Evolutionary conservation across 2,888 invertebrate species (phyloP).

Genomic region (Nezara viridula): DNA sequence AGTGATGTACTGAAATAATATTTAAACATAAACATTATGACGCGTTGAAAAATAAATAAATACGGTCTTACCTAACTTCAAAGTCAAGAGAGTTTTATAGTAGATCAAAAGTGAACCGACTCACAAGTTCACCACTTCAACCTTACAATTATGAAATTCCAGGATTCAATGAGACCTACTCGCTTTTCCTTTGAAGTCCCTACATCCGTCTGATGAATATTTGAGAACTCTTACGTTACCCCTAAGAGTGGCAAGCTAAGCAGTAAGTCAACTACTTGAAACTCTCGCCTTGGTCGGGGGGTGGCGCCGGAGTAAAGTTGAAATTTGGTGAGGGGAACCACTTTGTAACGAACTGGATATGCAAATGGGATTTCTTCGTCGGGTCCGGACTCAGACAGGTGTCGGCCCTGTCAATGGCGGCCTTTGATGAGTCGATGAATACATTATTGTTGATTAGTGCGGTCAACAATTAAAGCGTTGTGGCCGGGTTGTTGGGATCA

Average conservation of each 20-base stretch:
- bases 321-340: constrained; percentile 26
- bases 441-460: constrained; percentile 40
- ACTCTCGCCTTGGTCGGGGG: background rate
- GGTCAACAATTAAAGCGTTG: constrained; percentile 41
- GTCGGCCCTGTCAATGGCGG: background rate
- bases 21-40: background rate
- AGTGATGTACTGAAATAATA: background rate
- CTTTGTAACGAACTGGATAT: constrained; percentile 45
- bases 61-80: background rate
- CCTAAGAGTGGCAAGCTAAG: constrained; percentile 36
- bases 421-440: constrained; percentile 19
- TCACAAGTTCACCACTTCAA: background rate
- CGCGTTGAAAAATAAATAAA: background rate
- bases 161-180: constrained; percentile 7
- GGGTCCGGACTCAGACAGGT: background rate
- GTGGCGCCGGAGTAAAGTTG: background rate
- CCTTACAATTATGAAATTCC: constrained; percentile 34
- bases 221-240: constrained; percentile 45
- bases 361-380: constrained; percentile 39
- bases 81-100: background rate
- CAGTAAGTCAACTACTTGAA: constrained; percentile 31
- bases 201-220: constrained; percentile 39
- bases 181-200: constrained; percentile 14
- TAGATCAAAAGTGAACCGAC: background rate
- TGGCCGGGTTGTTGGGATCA: background rate